Evolutionary conservation across 1,140 invertebrate species (phyloP).

Genomic region (Mamestra configurata): DNA sequence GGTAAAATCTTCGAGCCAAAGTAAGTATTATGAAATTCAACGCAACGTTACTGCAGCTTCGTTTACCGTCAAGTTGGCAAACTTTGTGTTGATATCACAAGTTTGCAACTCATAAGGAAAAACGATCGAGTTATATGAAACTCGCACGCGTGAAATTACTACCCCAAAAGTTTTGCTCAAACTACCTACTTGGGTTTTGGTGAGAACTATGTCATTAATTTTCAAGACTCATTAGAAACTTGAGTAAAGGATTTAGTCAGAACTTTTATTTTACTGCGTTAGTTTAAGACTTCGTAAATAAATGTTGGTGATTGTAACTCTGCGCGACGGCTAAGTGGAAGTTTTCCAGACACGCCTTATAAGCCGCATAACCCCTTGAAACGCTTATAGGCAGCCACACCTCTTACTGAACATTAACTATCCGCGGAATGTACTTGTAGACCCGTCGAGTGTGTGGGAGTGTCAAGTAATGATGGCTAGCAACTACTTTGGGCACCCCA

Average conservation of each 20-base stretch:
- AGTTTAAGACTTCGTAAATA: background rate
- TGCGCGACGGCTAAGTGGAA: background rate
- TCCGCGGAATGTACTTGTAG: background rate
- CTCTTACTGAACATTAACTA: conserved; percentile 7
- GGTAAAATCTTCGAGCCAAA: background rate
- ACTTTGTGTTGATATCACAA: conserved; percentile 24
- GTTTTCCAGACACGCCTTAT: background rate
- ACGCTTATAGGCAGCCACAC: background rate
- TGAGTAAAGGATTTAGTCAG: background rate
- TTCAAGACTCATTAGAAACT: conserved; percentile 30
- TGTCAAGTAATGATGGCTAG: conserved; percentile 24
- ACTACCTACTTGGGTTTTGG: conserved; percentile 29
- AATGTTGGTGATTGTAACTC: background rate
- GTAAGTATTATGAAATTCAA: conserved; percentile 16
- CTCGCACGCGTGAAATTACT: conserved; percentile 35
- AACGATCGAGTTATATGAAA: conserved; percentile 35
- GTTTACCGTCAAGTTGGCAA: background rate
- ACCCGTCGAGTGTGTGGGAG: background rate
- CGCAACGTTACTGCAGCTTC: background rate
- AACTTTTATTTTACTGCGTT: background rate
- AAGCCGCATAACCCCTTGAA: conserved; percentile 10
- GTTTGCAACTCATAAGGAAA: conserved; percentile 37
- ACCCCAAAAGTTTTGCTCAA: conserved; percentile 17
- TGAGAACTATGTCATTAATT: conserved; percentile 34
- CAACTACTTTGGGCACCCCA: background rate